A percentile compares a stretch with the other conserved stretches of the same genome.
These are phyloP conservation scores for Hedychridium roseum DNA, from an alignment of 2,888 invertebrate species.

Conservation along the genomic window DNA sequence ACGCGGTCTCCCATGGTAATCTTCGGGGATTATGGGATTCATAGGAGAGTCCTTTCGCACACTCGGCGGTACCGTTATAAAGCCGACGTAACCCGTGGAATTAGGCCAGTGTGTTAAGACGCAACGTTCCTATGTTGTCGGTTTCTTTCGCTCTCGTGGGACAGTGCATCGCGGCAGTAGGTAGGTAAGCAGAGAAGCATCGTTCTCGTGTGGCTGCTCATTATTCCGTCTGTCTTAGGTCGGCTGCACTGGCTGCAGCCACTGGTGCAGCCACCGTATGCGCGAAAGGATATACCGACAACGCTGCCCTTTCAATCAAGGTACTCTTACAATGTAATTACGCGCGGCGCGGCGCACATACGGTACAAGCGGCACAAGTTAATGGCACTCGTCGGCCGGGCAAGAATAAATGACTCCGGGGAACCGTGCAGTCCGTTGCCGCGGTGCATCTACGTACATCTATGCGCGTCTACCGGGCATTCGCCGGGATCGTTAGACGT, in stretches of 20 bases:
- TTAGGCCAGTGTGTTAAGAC: no score
- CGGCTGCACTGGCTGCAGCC: constrained; percentile 2
- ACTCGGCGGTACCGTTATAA: no score
- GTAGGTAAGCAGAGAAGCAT: no score
- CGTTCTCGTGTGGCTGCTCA: constrained; percentile 17
- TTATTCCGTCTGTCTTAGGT: constrained; percentile 21
- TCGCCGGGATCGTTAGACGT: no score
- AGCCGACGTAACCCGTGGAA: no score
- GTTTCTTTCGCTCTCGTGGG: no score
- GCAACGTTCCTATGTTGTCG: no score
- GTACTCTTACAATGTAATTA: constrained; percentile 37
- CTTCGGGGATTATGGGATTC: no score
- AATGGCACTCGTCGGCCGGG: constrained; percentile 21
- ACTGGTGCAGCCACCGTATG: constrained; percentile 2
- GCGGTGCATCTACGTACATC: neutral
- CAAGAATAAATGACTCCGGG: constrained; percentile 19
- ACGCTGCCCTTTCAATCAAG: constrained; percentile 26
- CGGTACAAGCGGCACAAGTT: constrained; percentile 28
- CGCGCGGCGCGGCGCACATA: constrained; percentile 22
- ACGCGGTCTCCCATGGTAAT: no score
- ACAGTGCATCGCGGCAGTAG: no score
- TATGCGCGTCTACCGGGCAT: neutral
- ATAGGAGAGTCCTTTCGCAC: no score
- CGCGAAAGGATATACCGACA: constrained; percentile 19
- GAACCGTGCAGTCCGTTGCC: neutral